phyloP scores from a whole-genome alignment of 2,113 vertebrate species.

The Sinocyclocheilus anshuiensis region DNA sequence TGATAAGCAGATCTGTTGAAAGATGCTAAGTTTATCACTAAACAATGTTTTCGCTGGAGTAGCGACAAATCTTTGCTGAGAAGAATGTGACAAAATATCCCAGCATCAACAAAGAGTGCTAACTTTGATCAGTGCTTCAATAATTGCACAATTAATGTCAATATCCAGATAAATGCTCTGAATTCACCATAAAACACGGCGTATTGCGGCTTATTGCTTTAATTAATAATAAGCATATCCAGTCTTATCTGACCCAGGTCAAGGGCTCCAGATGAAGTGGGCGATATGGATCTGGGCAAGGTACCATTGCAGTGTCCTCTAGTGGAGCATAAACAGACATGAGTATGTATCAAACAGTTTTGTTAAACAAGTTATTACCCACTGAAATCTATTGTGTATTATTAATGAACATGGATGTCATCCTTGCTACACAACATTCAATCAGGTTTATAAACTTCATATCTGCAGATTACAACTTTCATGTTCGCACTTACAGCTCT shows the following conservation, averaged over 20 bases:
- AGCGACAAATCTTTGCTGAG: not conserved
- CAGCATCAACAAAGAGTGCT: too few relatives aligned
- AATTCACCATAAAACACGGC: not conserved
- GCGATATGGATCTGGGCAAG: not conserved
- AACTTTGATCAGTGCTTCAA: not conserved
- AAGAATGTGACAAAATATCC: not conserved
- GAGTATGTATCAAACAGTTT: not conserved
- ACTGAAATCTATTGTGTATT: not conserved
- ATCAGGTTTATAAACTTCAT: not conserved
- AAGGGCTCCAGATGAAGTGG: not conserved
- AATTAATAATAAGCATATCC: not conserved
- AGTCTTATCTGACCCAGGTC: slow-evolving; percentile 1
- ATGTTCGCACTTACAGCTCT: not conserved
- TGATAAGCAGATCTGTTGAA: not conserved
- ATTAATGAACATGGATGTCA: not conserved
- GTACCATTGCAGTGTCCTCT: not conserved
- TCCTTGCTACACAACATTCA: not conserved
- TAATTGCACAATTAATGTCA: too few relatives aligned
- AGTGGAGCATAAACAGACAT: not conserved
- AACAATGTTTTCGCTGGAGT: not conserved
- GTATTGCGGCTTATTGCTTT: not conserved
- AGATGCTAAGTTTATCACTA: not conserved
- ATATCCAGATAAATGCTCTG: not conserved
- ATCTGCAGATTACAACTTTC: not conserved
- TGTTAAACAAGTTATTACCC: not conserved